phyloP scores from a whole-genome alignment of 2,113 vertebrate genomes.

The Euleptes europaea region DNA sequence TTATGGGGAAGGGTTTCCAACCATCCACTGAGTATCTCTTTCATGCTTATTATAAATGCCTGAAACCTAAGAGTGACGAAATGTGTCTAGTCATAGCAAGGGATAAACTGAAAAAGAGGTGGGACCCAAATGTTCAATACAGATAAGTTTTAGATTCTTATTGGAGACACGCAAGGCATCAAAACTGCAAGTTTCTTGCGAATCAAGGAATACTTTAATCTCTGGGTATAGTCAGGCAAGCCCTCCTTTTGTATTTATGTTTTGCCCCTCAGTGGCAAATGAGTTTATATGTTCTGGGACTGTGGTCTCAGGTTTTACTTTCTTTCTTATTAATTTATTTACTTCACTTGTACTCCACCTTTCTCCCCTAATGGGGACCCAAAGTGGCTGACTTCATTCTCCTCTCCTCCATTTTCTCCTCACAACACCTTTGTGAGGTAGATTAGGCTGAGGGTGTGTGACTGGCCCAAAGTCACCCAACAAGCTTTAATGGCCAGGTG shows the following conservation, averaged over 20 bases:
- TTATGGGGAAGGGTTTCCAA: not conserved
- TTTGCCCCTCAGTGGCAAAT: not conserved
- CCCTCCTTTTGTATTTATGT: not conserved
- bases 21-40: not conserved
- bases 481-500: too few species aligned
- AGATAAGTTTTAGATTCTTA: not conserved
- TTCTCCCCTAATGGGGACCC: too few species aligned
- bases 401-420: too few species aligned
- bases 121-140: not conserved
- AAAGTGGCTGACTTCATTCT: too few species aligned
- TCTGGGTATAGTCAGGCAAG: not conserved
- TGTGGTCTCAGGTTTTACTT: not conserved
- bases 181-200: not conserved
- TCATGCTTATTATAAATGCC: constrained; percentile 4
- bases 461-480: too few species aligned
- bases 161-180: not conserved
- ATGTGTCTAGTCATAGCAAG: not conserved
- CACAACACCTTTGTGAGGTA: too few species aligned
- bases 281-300: not conserved
- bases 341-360: too few species aligned
- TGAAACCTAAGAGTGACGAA: constrained; percentile 10
- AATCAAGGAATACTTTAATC: not conserved
- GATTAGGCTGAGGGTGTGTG: too few species aligned
- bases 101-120: not conserved
- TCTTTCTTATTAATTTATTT: not conserved